Conservation (phyloP, 2,888 invertebrate genomes). For the Hipparchia sbordonii region DNA sequence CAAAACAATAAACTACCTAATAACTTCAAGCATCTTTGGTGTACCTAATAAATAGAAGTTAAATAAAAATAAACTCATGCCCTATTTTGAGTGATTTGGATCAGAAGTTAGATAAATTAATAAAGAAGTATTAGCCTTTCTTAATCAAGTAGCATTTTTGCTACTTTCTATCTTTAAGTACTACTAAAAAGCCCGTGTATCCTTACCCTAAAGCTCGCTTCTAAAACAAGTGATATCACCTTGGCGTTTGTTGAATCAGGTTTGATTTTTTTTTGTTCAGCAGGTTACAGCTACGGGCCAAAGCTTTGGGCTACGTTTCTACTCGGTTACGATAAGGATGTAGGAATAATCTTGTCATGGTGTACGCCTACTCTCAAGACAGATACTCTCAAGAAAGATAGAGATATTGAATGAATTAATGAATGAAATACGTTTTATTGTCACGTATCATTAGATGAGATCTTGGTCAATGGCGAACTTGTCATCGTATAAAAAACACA, state of each 20-base stretch:
- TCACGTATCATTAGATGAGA: too few species aligned
- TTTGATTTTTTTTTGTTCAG: slow-evolving; percentile 14
- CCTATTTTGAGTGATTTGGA: too few species aligned
- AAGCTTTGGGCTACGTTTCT: background rate
- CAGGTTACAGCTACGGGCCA: background rate
- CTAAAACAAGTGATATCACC: slow-evolving; percentile 23
- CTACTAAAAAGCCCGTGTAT: slow-evolving; percentile 3
- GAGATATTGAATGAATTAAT: background rate
- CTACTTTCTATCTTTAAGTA: background rate
- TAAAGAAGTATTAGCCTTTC: background rate
- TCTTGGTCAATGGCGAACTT: too few species aligned
- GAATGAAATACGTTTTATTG: too few species aligned
- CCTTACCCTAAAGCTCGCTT: slow-evolving; percentile 16
- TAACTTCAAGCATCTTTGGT: too few species aligned
- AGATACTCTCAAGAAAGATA: background rate
- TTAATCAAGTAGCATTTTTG: background rate
- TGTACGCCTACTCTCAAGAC: background rate
- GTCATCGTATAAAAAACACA: too few species aligned
- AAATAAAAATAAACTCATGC: too few species aligned
- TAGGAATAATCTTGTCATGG: background rate
- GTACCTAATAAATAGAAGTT: too few species aligned
- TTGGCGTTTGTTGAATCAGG: slow-evolving; percentile 23
- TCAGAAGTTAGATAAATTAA: too few species aligned
- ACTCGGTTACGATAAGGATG: background rate
- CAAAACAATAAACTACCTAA: too few species aligned